These are phyloP conservation scores for Hydropotes inermis DNA, from an alignment of 2,113 vertebrate genomes.

Conservation along the genomic window DNA sequence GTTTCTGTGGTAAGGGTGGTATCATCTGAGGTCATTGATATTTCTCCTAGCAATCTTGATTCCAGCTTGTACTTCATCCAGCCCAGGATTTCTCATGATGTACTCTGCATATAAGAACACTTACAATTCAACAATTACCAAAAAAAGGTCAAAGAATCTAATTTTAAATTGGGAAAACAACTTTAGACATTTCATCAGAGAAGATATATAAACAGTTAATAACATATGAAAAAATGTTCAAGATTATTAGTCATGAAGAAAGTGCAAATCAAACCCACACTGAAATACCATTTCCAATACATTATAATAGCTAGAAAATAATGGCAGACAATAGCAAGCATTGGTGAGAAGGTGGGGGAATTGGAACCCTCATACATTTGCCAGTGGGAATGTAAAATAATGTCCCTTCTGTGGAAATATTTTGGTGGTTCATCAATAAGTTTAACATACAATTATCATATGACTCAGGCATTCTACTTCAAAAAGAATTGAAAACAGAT, in stretches of 20 bases:
- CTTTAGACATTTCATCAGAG: background rate
- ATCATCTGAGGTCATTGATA: background rate
- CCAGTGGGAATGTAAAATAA: background rate
- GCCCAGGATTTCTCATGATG: background rate
- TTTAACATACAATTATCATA: background rate
- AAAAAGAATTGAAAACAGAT: slow-evolving; percentile 33
- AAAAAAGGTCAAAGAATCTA: background rate
- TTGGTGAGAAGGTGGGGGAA: background rate
- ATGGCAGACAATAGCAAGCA: background rate
- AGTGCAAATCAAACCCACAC: background rate
- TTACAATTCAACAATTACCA: background rate
- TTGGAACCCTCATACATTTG: background rate
- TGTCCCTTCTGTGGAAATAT: background rate
- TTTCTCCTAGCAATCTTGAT: background rate
- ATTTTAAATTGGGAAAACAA: background rate
- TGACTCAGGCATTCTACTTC: background rate
- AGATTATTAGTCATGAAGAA: background rate
- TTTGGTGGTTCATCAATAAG: background rate
- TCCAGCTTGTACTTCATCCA: background rate
- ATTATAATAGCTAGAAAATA: background rate
- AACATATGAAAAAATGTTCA: background rate
- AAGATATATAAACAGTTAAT: background rate
- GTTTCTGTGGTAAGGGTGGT: background rate
- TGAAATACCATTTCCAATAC: background rate
- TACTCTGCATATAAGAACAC: background rate